Percentiles rank a stretch among this genome's conserved stretches.
Conservation (phyloP, 2,888 invertebrate genomes). For the Leucophenga maculata region DNA sequence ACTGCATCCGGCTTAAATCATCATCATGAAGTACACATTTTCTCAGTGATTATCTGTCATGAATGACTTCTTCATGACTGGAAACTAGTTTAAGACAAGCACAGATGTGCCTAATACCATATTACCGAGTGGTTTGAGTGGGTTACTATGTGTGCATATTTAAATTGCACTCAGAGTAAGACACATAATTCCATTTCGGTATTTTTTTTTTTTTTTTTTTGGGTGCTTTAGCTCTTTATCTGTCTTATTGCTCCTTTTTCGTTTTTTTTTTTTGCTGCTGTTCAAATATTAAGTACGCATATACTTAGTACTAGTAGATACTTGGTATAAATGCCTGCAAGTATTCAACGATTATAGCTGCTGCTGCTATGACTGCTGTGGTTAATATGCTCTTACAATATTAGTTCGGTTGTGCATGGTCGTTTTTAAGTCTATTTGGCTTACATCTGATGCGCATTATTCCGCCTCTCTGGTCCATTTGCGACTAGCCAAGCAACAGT, state of each 20-base stretch:
- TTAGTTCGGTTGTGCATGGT: slow-evolving; percentile 22
- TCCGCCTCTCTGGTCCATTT: slow-evolving; percentile 38
- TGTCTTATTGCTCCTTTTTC: slow-evolving; percentile 33
- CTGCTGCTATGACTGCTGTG: slow-evolving; percentile 13
- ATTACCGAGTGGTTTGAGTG: not conserved
- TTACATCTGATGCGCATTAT: slow-evolving; percentile 51
- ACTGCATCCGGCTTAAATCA: not conserved
- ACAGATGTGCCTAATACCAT: not conserved
- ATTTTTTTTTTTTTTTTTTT: not conserved
- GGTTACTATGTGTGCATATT: slow-evolving; percentile 43
- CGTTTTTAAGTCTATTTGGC: slow-evolving; percentile 36
- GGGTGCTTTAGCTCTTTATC: not conserved
- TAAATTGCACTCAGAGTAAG: slow-evolving; percentile 59
- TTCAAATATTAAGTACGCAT: slow-evolving; percentile 52
- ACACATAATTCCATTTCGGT: slow-evolving; percentile 58
- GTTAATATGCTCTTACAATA: slow-evolving; percentile 38
- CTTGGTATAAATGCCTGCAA: not conserved
- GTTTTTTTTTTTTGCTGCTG: not conserved
- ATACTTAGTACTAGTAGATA: not conserved
- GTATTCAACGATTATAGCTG: slow-evolving; percentile 6
- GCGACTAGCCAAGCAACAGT: not conserved
- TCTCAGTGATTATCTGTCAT: slow-evolving; percentile 14
- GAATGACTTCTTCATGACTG: slow-evolving; percentile 12
- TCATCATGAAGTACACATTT: slow-evolving; percentile 12
- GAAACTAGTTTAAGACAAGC: slow-evolving; percentile 10